These are phyloP conservation scores for Trissolcus japonicus DNA, from an alignment of 2,888 invertebrate genomes.

Conservation along the genomic window DNA sequence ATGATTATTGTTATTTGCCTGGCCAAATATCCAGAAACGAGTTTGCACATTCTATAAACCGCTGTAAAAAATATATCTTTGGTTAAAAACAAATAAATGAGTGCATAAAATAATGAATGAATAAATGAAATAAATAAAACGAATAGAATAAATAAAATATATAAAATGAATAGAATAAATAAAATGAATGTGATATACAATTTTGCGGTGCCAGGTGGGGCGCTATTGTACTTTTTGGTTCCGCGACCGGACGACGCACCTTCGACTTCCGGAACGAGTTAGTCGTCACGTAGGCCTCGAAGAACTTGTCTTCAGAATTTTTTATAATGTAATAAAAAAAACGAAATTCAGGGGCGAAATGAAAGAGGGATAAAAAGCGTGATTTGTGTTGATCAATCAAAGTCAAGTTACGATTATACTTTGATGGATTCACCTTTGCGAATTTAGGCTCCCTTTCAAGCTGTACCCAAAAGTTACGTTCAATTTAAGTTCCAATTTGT, in stretches of 20 bases:
- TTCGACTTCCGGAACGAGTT: conserved; percentile 60
- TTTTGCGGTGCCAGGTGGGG: conserved; percentile 24
- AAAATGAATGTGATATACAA: conserved; percentile 8
- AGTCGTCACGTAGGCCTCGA: conserved; percentile 57
- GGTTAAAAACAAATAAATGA: too few relatives aligned
- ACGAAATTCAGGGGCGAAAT: conserved; percentile 1
- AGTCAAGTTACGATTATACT: conserved; percentile 34
- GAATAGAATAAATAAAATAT: not conserved
- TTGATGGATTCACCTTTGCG: not conserved
- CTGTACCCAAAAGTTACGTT: not conserved
- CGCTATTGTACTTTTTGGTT: conserved; percentile 43
- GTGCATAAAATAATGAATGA: too few relatives aligned
- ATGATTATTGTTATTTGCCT: too few relatives aligned
- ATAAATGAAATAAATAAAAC: not conserved
- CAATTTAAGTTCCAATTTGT: not conserved
- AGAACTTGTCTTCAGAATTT: conserved; percentile 57
- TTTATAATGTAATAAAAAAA: not conserved
- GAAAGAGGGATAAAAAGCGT: conserved; percentile 2
- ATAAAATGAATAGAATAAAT: not conserved
- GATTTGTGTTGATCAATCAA: conserved; percentile 41
- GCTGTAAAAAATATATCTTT: too few relatives aligned
- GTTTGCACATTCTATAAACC: too few relatives aligned
- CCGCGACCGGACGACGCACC: conserved; percentile 46
- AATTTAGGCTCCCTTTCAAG: not conserved
- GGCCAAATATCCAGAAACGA: too few relatives aligned